Percentiles rank a stretch among this genome's conserved stretches.
These are phyloP conservation scores for Mastomys coucha DNA, from an alignment of 2,113 vertebrate genomes.

Conservation along the genomic window DNA sequence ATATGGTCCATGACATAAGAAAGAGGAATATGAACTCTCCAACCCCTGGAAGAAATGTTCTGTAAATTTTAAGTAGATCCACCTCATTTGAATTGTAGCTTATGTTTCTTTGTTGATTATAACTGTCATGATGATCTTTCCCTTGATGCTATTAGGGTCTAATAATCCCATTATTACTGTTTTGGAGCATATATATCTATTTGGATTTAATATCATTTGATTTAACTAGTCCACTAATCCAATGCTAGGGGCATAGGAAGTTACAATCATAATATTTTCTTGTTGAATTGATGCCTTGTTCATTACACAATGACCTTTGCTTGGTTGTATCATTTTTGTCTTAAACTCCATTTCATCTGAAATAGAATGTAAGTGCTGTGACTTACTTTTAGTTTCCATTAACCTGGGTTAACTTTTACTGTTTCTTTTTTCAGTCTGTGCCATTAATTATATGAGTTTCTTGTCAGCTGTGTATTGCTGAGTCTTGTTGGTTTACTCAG, in stretches of 20 bases:
- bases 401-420: neutral
- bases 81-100: neutral
- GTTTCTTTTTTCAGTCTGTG: neutral
- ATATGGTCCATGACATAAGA: no score
- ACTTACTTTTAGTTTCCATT: neutral
- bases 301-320: neutral
- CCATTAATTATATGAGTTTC: neutral
- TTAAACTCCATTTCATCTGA: neutral
- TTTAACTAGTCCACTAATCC: neutral
- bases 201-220: neutral
- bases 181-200: neutral
- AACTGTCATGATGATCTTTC: no score
- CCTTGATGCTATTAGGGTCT: neutral
- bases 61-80: neutral
- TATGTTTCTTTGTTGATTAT: neutral
- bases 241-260: no score
- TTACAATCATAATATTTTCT: neutral
- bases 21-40: neutral
- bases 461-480: neutral
- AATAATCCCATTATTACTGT: neutral
- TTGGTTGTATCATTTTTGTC: neutral
- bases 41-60: neutral
- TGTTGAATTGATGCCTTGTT: neutral
- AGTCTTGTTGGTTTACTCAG: neutral
- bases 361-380: neutral